Base-by-base conservation (phyloP, 2,113 vertebrate genomes). In the Spilogale gracilis region DNA sequence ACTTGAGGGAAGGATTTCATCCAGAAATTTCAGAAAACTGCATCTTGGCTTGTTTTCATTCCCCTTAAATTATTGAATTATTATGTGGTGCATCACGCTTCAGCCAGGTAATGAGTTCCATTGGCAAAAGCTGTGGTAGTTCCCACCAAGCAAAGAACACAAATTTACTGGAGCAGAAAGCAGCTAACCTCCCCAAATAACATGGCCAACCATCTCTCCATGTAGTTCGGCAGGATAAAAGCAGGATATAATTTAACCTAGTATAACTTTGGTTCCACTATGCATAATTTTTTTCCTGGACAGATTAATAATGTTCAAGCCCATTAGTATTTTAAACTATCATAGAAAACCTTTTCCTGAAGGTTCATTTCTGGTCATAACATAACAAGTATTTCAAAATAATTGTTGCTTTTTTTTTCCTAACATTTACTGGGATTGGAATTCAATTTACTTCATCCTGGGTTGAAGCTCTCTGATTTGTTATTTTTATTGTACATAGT, bases 311-410 rank as follows among this genome's bases (percentile, higher is more conserved):
- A 87, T 86, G 67, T 92, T 84, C n/a, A 38, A 86, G 38, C 65
- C 60, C 63, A 80, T 78, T 65, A 52, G 9, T 81, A 78, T 80
- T 91, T 67, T 79, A 45, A 92, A 86, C 83, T 50, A 56, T 12
- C 79, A 30, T 16, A 79, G 61, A 67, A 83, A 92, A 67, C 10
- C 54, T 21, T 81, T 89, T 67, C 56, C 30, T 73, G 38, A 60
- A 76, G 17, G 43, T 65, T 65, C 67, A 27, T 38, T 87, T 95
- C 43, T 87, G 45, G 21, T 93, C 88, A 69, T 48, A 38, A 12
- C 16, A 69, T n/a, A 69, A 50, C n/a, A 69, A 84, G 48, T 92
- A 88, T 63, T 92, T 95, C 23, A 88, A 86, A 82, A 82, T 95
- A 50, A 21, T 69, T 20, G 16, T 76, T 89, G 14, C n/a, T 38